Evolutionary conservation across 2,113 vertebrate species (phyloP).

Genomic region (Zonotrichia leucophrys): DNA sequence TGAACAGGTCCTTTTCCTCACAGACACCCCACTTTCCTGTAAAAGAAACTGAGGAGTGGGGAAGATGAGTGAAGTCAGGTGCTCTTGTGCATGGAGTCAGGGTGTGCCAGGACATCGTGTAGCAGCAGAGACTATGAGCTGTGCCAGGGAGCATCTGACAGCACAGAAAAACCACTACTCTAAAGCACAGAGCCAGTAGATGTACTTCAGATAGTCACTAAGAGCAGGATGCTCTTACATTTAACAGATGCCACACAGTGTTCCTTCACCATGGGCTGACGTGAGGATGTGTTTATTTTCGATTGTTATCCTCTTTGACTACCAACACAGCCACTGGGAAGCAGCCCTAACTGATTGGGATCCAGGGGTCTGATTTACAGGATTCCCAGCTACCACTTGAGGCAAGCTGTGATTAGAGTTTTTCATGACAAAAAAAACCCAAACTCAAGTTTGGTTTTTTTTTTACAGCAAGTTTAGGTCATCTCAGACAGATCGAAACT

Average conservation of each 20-base stretch:
- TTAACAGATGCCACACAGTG: not conserved
- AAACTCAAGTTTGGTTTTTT: too few species aligned
- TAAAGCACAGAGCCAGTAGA: not conserved
- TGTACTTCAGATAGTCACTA: not conserved
- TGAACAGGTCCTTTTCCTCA: not conserved
- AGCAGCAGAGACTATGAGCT: not conserved
- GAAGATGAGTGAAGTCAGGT: not conserved
- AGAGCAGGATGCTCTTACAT: not conserved
- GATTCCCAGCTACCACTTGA: not conserved
- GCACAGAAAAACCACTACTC: not conserved
- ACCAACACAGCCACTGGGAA: not conserved
- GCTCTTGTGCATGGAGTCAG: fast-evolving
- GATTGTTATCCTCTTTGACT: not conserved
- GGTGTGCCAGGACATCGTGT: fast-evolving
- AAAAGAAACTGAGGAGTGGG: not conserved
- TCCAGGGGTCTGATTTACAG: not conserved
- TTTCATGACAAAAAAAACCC: not conserved
- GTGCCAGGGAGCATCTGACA: not conserved
- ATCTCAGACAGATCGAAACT: not conserved
- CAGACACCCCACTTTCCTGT: not conserved
- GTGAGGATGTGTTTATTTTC: not conserved
- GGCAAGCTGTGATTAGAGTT: not conserved
- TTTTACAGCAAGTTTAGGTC: not conserved
- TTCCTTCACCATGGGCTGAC: not conserved
- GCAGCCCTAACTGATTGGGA: not conserved